Base-by-base conservation (phyloP, 2,113 vertebrate species). In the Struthio camelus region DNA sequence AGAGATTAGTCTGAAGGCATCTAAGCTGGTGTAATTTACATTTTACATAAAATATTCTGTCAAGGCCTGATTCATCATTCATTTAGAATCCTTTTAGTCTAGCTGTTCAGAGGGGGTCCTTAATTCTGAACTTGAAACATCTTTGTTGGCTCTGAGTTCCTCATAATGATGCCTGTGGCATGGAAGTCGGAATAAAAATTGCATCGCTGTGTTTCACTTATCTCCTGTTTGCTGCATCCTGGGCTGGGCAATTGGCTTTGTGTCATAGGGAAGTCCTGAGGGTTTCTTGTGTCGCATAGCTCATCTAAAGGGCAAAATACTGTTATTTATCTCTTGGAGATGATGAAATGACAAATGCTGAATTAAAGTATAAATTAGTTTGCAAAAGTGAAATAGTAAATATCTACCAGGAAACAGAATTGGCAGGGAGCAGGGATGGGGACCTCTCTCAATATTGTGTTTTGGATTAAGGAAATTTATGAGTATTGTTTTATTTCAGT, bases 11-110 rank as follows among this genome's bases (percentile, higher is more conserved):
- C 51, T 61, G 62, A 91, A 90, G 58, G 70, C 88, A 28, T 73
- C 66, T 85, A 91, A 95, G 80, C 18, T 85, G 48, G 40, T 91
- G 46, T 70, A 89, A 87, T 89, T 96, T 95, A 94, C 83, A 84
- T 69, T 89, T 93, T 85, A 56, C 2, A 1, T 87, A 76, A 89
- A 90, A 72, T 87, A 51, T 87, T 56, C 53, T 40, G 20, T 69
- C 50, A 73, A 82, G 80, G 32, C 54, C 27, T 50, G 34, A 91
- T 73, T 22, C 61, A 81, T 50, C 2, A 0, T 50, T 93, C 17
- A 76, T 93, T 93, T 66, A 85, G 22, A 89, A 87, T 70, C 10
- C 17, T 82, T 86, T 90, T 90, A 50, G 62, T 72, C 34, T 94
- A 76, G n/a, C 56, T 73, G 36, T 70, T 18, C n/a, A 87, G 27